These are phyloP conservation scores for Tyrannus savana DNA, from an alignment of 2,113 vertebrate genomes.

Conservation along the genomic window DNA sequence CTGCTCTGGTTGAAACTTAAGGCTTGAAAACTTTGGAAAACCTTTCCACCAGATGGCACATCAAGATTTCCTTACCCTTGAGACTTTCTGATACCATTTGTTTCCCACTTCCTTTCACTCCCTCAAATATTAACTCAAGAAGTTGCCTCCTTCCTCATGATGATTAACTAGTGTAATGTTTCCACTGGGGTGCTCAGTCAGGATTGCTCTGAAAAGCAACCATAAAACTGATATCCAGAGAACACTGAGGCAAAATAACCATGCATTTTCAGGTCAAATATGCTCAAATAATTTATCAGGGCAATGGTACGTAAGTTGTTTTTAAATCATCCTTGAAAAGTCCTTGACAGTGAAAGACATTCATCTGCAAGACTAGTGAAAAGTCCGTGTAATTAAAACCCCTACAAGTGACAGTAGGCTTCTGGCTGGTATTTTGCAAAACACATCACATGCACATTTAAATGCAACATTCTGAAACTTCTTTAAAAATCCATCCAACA, in stretches of 20 bases:
- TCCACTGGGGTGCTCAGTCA: neutral
- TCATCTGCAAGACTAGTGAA: neutral
- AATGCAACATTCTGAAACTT: neutral
- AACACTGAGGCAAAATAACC: neutral
- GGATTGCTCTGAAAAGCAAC: neutral
- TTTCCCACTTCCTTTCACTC: neutral
- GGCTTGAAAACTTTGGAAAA: neutral
- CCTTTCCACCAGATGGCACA: neutral
- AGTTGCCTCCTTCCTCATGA: neutral
- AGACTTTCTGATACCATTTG: neutral
- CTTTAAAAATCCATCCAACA: neutral
- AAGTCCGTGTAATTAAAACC: neutral
- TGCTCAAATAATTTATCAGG: neutral
- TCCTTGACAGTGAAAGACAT: neutral
- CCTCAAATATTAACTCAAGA: neutral
- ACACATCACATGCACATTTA: rapidly evolving
- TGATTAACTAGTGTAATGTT: neutral
- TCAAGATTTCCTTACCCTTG: neutral
- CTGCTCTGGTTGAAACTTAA: neutral
- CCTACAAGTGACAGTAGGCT: neutral
- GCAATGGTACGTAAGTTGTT: neutral
- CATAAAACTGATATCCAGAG: neutral
- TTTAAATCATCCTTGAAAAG: neutral
- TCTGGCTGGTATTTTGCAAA: neutral
- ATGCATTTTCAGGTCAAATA: neutral